Percentiles rank a stretch among this genome's conserved stretches.
Conservation (phyloP, 2,888 invertebrate species). For the Thecophora atra region DNA sequence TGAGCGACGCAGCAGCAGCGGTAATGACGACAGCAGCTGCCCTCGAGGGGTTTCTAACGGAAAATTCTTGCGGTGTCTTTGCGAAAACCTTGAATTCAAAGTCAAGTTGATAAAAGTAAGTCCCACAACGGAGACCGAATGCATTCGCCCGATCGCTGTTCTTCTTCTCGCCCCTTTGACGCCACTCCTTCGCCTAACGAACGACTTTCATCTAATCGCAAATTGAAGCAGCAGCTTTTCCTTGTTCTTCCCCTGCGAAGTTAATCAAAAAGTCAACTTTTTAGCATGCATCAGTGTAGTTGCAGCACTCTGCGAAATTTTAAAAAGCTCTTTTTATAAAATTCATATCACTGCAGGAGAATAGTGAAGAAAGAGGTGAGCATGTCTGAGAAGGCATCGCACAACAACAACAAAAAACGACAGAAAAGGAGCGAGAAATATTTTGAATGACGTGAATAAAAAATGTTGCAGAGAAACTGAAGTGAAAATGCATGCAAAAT, state of each 20-base stretch:
- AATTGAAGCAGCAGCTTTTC: not conserved
- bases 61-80: constrained; percentile 34
- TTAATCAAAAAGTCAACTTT: constrained; percentile 36
- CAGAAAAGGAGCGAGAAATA: not conserved
- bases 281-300: constrained; percentile 34
- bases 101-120: constrained; percentile 34
- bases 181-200: too few relatives aligned
- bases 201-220: not conserved
- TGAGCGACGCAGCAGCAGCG: not conserved
- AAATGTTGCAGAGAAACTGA: not conserved
- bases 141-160: not conserved
- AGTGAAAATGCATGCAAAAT: constrained; percentile 5
- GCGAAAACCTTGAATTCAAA: constrained; percentile 38
- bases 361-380: not conserved
- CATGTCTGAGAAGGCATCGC: not conserved
- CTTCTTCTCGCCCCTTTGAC: not conserved
- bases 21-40: too few relatives aligned
- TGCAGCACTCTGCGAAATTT: constrained; percentile 13
- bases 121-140: constrained; percentile 14
- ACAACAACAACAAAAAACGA: constrained; percentile 7
- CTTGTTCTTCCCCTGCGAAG: constrained; percentile 6
- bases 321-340: constrained; percentile 37
- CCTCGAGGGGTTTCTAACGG: not conserved
- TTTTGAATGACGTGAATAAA: constrained; percentile 7
- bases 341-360: constrained; percentile 28